Percentiles rank a stretch among this genome's conserved stretches.
These are phyloP conservation scores for Fundulus diaphanus DNA, from an alignment of 2,797 vertebrate genomes.

Conservation along the genomic window DNA sequence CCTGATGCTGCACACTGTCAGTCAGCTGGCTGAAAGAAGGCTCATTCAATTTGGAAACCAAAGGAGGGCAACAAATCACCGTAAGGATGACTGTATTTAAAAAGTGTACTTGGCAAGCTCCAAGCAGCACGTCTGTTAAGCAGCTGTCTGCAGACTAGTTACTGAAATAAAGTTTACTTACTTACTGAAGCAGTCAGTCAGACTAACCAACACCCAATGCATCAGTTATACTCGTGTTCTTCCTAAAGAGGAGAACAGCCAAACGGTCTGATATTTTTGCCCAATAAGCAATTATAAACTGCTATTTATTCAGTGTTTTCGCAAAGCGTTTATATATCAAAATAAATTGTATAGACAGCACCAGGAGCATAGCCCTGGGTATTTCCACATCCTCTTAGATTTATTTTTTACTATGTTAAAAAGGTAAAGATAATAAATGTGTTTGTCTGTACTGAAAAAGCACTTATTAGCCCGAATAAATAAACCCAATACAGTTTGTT, in stretches of 20 bases:
- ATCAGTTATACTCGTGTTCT: not conserved
- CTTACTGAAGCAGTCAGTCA: not conserved
- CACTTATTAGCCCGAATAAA: not conserved
- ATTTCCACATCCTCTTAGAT: no score
- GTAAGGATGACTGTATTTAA: not conserved
- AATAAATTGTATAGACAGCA: not conserved
- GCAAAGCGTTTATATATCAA: not conserved
- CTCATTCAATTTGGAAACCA: not conserved
- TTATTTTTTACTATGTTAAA: not conserved
- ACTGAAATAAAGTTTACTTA: no score
- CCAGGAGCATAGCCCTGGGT: no score
- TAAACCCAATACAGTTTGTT: not conserved
- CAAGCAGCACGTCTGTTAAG: not conserved
- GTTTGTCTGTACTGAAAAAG: not conserved
- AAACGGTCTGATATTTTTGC: not conserved
- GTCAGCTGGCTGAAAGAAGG: not conserved
- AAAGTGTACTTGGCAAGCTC: not conserved
- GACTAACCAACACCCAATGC: not conserved
- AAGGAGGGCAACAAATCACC: not conserved
- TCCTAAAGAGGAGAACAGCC: not conserved
- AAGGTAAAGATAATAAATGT: not conserved
- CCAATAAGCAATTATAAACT: not conserved
- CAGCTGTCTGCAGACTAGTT: not conserved
- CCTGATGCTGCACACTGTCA: not conserved
- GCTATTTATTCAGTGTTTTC: not conserved